A percentile compares a stretch with the other conserved stretches of the same genome.
Evolutionary conservation across 2,888 invertebrate genomes (phyloP).

Genomic region (Pristionchus mayeri): DNA sequence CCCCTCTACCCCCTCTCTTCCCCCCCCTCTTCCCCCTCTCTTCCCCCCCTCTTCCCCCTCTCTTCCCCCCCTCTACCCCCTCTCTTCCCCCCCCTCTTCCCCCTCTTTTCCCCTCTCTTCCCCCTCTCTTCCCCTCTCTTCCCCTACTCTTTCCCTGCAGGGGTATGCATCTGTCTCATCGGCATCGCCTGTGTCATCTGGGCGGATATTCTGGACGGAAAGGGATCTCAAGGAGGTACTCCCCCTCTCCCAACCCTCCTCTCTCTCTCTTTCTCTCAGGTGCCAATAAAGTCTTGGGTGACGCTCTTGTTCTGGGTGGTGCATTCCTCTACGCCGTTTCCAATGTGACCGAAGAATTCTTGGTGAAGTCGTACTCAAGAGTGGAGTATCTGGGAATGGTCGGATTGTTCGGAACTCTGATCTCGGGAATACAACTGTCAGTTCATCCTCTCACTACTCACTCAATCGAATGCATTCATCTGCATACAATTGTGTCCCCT

Average conservation of each 20-base stretch:
- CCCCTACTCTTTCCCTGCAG: constrained; percentile 75
- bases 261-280: constrained; percentile 79
- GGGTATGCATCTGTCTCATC: constrained; percentile 86
- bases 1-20: too few species aligned
- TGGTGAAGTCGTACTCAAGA: constrained; percentile 85
- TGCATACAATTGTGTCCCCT: too few species aligned
- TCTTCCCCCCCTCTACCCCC: not conserved
- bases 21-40: too few species aligned
- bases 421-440: constrained; percentile 85
- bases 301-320: constrained; percentile 87
- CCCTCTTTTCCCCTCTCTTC: not conserved
- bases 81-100: not conserved
- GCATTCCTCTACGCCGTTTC: constrained; percentile 78
- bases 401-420: constrained; percentile 86
- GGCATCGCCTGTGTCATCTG: constrained; percentile 88
- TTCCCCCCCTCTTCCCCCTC: not conserved
- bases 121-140: not conserved
- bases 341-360: constrained; percentile 81
- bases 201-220: constrained; percentile 84
- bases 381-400: constrained; percentile 88
- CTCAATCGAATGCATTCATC: not conserved
- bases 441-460: constrained; percentile 22
- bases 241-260: not conserved
- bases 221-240: constrained; percentile 60
- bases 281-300: constrained; percentile 86